Evolutionary conservation across 2,888 invertebrate genomes (phyloP).

Genomic region (Temnothorax ravouxi): DNA sequence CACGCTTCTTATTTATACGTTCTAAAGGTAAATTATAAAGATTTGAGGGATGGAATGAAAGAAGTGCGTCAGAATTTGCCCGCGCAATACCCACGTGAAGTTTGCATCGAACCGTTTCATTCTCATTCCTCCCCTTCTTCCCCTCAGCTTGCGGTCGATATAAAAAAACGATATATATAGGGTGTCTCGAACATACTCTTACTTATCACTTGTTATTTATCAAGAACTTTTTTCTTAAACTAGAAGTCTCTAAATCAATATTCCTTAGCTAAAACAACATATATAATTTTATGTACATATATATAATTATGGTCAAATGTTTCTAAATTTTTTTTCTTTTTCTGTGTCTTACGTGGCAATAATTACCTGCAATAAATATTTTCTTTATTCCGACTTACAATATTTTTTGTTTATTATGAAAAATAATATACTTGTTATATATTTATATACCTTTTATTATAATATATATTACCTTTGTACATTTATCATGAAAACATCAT

Average conservation of each 20-base stretch:
- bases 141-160: background rate
- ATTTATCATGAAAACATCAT: too few relatives aligned
- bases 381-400: background rate
- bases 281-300: too few relatives aligned
- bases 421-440: background rate
- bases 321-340: background rate
- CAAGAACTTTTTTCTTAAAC: too few relatives aligned
- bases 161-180: background rate
- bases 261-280: too few relatives aligned
- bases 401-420: background rate
- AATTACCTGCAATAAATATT: background rate
- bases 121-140: background rate
- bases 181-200: background rate
- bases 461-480: background rate
- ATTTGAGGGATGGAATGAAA: background rate
- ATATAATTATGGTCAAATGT: background rate
- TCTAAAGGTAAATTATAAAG: background rate
- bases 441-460: background rate
- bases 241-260: too few relatives aligned
- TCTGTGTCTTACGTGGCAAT: background rate
- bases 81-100: background rate
- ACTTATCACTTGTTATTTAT: too few relatives aligned
- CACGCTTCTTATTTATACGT: background rate
- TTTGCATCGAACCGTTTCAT: background rate
- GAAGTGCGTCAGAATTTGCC: background rate